Evolutionary conservation across 1,140 invertebrate genomes (phyloP), one percentile per base, ranked within the genome.

Genomic region (Frieseomelitta varia): DNA sequence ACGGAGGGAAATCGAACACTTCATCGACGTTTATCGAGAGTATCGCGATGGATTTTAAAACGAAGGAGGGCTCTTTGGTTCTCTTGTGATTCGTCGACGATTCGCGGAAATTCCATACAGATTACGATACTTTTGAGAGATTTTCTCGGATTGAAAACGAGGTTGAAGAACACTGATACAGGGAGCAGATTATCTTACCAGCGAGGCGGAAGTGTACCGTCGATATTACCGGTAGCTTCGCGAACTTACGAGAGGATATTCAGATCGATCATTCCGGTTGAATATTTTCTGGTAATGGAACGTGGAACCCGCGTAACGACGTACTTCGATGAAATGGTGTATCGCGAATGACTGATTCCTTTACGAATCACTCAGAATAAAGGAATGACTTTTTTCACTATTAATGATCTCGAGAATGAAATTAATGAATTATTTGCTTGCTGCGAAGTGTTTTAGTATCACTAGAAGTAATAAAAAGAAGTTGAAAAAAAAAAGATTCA

Each of bases 241-340:
- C 55, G 56, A 78, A 71, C 65, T 61, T 79, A 84, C 61, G 76
- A 79, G 75, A 79, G 76, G 55, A 84, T 84, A 84, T 79, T 84
- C 81, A 72, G 56, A 79, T 79, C 67, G 75, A 84, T 79, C 81
- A 72, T 79, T 79, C 76, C 76, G 76, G 76, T 84, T 79, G 81
- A 79, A 84, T 84, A 78, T 84, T 84, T 84, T 79, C 81, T 79
- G 67, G 81, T 84, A 84, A 84, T 84, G 58, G 83, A 73, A 84
- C 82, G 58, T 30, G 69, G 69, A 84, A 21, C 47, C 6, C 53
- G 83, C 68, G 78, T 74, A 85, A 85, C 69, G 83, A 85, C 53
- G 78, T 67, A 51, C 34, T 53, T 71, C 30, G 15, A 24, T n/a
- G 21, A 47, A 74, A 65, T 56, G 17, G 51, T 63, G 51, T 39